Evolutionary conservation across 2,797 vertebrate species (phyloP), one percentile per base, ranked within the genome.

Genomic region (Stomatorhinus walkeri): DNA sequence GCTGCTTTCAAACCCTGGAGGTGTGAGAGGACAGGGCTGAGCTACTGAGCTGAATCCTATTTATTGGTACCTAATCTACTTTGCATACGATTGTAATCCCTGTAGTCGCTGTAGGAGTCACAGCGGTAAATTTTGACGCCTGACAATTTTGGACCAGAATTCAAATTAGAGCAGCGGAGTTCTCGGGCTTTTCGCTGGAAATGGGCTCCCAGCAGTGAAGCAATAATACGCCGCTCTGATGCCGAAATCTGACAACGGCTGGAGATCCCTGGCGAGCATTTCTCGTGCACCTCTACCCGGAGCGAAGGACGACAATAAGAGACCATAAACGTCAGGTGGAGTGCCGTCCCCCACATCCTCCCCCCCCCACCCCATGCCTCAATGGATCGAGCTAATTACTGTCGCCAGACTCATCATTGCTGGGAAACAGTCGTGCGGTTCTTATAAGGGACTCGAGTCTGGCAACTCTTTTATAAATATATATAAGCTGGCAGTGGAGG

Each of bases 21-120:
- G 64, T 36, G 4, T 46, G 36, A 79, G 76, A 79, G 19, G 76
- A 79, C 36, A 79, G 76, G 76, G 19, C 36, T 43, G 36, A 79
- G 40, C 36, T 79, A 79, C 76, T 79, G 76, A 40, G 40, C 76
- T 79, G 76, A 79, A 79, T 46, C 76, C 76, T 79, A 79, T 79
- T 79, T 79, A 79, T 79, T 79, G 32, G 76, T 46, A 79, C 40
- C 76, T 79, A 79, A 79, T 79, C 76, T 79, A 84, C 46, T 84
- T 52, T 59, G 85, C 49, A 36, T 87, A 59, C 52, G 48, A 36
- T 19, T 59, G 85, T 59, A 54, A 87, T 87, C 52, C 52, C 49
- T 59, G 49, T 87, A 51, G 51, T 56, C 16, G 52, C 85, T 22
- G 16, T 59, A 87, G 85, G 22, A 87, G 83, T 52, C 32, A 32